phyloP scores from a whole-genome alignment of 1,140 invertebrate genomes.

The Thalassaphorura encarpata region DNA sequence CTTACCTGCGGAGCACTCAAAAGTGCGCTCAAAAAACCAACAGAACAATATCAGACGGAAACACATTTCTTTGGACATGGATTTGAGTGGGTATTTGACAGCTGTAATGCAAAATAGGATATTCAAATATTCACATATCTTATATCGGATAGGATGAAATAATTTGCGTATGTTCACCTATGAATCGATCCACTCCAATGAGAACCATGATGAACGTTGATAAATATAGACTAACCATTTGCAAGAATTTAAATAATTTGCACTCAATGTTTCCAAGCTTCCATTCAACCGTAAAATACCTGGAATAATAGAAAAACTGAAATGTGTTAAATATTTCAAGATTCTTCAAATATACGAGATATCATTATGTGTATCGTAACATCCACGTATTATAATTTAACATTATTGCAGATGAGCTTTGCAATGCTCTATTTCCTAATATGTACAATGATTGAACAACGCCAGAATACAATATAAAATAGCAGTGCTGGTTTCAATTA shows the following conservation, averaged over 20 bases:
- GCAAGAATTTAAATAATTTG: constrained; percentile 68
- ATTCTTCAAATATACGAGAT: not conserved
- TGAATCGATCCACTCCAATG: constrained; percentile 68
- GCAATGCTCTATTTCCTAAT: too few species aligned
- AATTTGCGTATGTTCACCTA: constrained; percentile 39
- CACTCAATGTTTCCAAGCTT: constrained; percentile 62
- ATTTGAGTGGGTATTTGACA: constrained; percentile 67
- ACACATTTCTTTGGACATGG: constrained; percentile 50
- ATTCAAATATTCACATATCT: too few species aligned
- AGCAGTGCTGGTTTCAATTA: too few species aligned
- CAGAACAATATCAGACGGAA: constrained; percentile 50
- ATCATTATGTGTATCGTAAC: too few species aligned
- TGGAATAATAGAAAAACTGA: constrained; percentile 12
- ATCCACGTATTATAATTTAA: too few species aligned
- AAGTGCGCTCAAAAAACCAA: constrained; percentile 57
- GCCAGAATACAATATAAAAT: too few species aligned
- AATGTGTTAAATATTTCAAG: not conserved
- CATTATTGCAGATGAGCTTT: too few species aligned
- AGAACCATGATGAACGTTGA: constrained; percentile 71
- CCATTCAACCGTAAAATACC: constrained; percentile 64
- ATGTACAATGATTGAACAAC: too few species aligned
- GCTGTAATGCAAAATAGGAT: constrained; percentile 44
- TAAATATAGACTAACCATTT: constrained; percentile 71
- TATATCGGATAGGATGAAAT: too few species aligned
- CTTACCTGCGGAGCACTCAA: constrained; percentile 74